Base-by-base conservation (phyloP, 2,797 vertebrate species). In the Hirundo rustica region DNA sequence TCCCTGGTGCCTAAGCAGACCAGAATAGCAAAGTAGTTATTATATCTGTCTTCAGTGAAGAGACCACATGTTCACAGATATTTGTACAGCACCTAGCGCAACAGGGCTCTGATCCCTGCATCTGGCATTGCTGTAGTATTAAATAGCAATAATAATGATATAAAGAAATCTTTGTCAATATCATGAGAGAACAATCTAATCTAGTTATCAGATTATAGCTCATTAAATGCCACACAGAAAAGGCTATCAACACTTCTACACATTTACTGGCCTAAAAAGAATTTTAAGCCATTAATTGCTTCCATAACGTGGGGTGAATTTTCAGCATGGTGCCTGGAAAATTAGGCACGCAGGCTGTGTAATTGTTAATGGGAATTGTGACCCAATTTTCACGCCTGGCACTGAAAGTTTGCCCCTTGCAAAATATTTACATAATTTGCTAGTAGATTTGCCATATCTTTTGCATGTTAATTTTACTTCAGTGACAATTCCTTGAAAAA, bases 11-110 rank as follows among this genome's bases (percentile, higher is more conserved):
- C 84, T 95, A 96, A 95, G 94, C 96, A 96, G 96, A 97, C 89
- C 95, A 97, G 96, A 96, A 96, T 97, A 97, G 96, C 95, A 97
- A 97, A 97, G 95, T 88, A 95, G 93, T 97, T 97, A 96, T 97
- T 97, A 95, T 94, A 97, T 96, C 96, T 92, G 94, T 96, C 96
- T 96, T 97, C 92, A 92, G 91, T 60, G 84, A 93, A 95, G 93
- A 96, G 91, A 95, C 92, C 93, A 89, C 95, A 95, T 96, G 97
- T 91, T 96, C 94, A 64, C 80, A 95, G 95, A 95, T 94, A 95
- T 88, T 91, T 93, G 92, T 96, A 94, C 86, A 95, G 86, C 92
- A 96, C 93, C 87, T 93, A 97, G 92, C 74, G 92, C 90, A 94
- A 94, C 92, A 88, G 85, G 80, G 92, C 62, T 94, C 93, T 89